Percentiles rank a stretch among this genome's conserved stretches.
Conservation (phyloP, 2,797 vertebrate genomes). For the Catamblyrhynchus diadema region DNA sequence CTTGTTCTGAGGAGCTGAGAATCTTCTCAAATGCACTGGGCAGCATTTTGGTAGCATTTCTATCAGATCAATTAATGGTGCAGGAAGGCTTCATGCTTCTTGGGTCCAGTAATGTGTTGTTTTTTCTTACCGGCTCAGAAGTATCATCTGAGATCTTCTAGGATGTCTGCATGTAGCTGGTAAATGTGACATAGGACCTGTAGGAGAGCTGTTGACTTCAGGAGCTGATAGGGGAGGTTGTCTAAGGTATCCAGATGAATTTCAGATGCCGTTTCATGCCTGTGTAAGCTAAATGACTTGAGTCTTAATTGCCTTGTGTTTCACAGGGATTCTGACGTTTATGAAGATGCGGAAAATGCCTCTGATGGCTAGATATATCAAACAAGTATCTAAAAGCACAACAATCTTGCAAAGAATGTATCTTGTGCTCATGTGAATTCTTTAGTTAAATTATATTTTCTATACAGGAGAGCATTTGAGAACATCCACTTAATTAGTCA, state of each 20-base stretch:
- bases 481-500: background rate
- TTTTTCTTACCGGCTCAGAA: background rate
- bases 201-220: background rate
- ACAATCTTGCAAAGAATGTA: background rate
- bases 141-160: background rate
- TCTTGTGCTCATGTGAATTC: background rate
- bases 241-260: background rate
- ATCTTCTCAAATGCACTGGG: background rate
- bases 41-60: background rate
- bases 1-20: background rate
- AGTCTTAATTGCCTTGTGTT: background rate
- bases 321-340: background rate
- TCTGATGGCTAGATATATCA: background rate
- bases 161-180: background rate
- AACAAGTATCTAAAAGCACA: background rate
- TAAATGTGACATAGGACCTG: background rate
- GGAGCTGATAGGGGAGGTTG: background rate
- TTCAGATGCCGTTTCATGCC: background rate
- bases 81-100: background rate
- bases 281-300: background rate
- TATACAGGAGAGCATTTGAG: background rate
- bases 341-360: background rate
- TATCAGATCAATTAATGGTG: fast-evolving
- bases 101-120: background rate
- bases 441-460: background rate